A percentile compares a stretch with the other conserved stretches of the same genome.
phyloP scores from a whole-genome alignment of 1,140 invertebrate species.

The Atta colombica region DNA sequence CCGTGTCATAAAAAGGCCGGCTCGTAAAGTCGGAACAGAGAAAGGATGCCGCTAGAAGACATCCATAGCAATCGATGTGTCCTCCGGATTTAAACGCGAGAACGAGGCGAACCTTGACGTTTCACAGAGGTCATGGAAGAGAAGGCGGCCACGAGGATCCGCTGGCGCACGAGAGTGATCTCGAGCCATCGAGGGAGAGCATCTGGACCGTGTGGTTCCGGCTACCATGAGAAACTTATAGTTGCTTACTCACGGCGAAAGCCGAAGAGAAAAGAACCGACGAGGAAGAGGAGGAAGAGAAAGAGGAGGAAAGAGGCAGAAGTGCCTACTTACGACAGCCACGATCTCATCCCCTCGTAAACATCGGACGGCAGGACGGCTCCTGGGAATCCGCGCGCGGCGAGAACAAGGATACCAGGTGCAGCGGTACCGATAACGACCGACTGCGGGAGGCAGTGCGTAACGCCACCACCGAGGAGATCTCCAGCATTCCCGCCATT shows the following conservation, averaged over 20 bases:
- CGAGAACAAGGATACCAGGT: slow-evolving; percentile 76
- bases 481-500: slow-evolving; percentile 60
- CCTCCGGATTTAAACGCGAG: neutral
- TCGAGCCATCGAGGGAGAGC: slow-evolving; percentile 38
- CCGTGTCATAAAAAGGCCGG: slow-evolving; percentile 1
- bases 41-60: slow-evolving; percentile 3
- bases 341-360: slow-evolving; percentile 75
- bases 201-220: slow-evolving; percentile 64
- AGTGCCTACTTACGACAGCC: slow-evolving; percentile 74
- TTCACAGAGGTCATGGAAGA: slow-evolving; percentile 43
- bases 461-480: slow-evolving; percentile 51
- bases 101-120: slow-evolving; percentile 65
- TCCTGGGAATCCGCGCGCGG: slow-evolving; percentile 74
- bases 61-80: slow-evolving; percentile 14
- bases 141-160: slow-evolving; percentile 18
- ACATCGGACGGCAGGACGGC: slow-evolving; percentile 71
- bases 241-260: slow-evolving; percentile 52
- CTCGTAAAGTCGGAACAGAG: slow-evolving; percentile 10
- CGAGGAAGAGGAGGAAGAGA: neutral
- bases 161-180: slow-evolving; percentile 41
- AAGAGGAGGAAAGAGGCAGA: neutral
- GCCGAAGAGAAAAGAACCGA: slow-evolving; percentile 14
- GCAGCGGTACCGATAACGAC: slow-evolving; percentile 74
- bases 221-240: slow-evolving; percentile 64
- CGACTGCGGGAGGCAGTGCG: slow-evolving; percentile 46